phyloP scores from a whole-genome alignment of 1,140 invertebrate species.

The Drosophila bipectinata region DNA sequence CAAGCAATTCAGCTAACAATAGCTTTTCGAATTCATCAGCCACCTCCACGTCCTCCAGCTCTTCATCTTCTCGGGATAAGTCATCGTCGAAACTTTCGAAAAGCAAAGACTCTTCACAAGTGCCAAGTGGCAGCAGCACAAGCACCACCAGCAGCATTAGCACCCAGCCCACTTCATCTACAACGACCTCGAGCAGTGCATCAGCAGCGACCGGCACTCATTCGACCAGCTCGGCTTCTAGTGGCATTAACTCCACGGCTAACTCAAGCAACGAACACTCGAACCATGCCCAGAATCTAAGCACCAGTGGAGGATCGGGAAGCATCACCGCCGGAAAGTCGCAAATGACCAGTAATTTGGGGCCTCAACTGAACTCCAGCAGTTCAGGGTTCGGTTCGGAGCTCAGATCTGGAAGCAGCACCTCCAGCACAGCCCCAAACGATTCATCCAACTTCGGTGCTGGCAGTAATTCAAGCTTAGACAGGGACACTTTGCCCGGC shows the following conservation, averaged over 20 bases:
- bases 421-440: slow-evolving; percentile 24
- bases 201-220: slow-evolving; percentile 28
- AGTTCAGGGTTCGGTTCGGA: slow-evolving; percentile 43
- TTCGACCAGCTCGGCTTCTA: slow-evolving; percentile 46
- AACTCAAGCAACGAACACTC: slow-evolving; percentile 38
- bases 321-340: slow-evolving; percentile 30
- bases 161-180: slow-evolving; percentile 21
- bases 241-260: slow-evolving; percentile 9
- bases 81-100: slow-evolving; percentile 79
- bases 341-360: slow-evolving; percentile 48
- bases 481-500: slow-evolving; percentile 36
- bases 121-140: slow-evolving; percentile 39
- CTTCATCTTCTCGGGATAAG: slow-evolving; percentile 71
- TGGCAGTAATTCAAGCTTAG: slow-evolving; percentile 19
- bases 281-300: slow-evolving; percentile 69
- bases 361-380: slow-evolving; percentile 9
- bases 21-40: slow-evolving; percentile 66
- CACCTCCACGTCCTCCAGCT: slow-evolving; percentile 67
- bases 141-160: slow-evolving; percentile 33
- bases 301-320: slow-evolving; percentile 32
- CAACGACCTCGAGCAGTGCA: slow-evolving; percentile 19
- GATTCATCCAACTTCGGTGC: slow-evolving; percentile 29
- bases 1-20: slow-evolving; percentile 41
- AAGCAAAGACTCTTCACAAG: slow-evolving; percentile 64
- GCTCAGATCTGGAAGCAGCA: slow-evolving; percentile 23